These are phyloP conservation scores for Parnassius glacialis DNA, from an alignment of 2,888 invertebrate species.

Conservation along the genomic window DNA sequence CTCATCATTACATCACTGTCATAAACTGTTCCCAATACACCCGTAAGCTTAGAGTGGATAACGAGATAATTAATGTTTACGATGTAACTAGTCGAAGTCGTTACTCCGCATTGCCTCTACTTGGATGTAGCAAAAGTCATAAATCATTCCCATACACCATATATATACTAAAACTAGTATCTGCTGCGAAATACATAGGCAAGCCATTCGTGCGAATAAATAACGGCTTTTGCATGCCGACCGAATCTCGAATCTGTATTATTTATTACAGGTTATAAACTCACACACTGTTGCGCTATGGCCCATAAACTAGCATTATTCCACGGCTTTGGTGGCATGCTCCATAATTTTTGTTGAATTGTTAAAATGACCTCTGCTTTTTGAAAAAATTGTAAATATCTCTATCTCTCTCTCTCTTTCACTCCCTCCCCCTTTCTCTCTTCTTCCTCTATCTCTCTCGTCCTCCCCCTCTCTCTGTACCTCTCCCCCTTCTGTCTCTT, in stretches of 20 bases:
- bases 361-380: constrained; percentile 6
- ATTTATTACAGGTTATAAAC: constrained; percentile 35
- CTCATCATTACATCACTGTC: constrained; percentile 24
- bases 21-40: constrained; percentile 27
- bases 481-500: too few species aligned
- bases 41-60: constrained; percentile 25
- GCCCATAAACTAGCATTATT: constrained; percentile 34
- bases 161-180: constrained; percentile 18
- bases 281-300: constrained; percentile 33
- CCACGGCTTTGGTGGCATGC: constrained; percentile 19
- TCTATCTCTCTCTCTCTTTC: too few species aligned
- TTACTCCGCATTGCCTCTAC: constrained; percentile 18
- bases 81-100: constrained; percentile 21
- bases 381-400: too few species aligned
- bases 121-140: constrained; percentile 16
- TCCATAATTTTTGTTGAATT: constrained; percentile 22
- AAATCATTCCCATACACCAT: constrained; percentile 23
- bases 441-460: too few species aligned
- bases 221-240: constrained; percentile 28
- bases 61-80: constrained; percentile 26
- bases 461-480: too few species aligned
- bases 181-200: constrained; percentile 28
- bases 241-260: constrained; percentile 34
- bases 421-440: too few species aligned
- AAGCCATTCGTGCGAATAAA: constrained; percentile 34